These are phyloP conservation scores for Limnodromus scolopaceus DNA, from an alignment of 2,797 vertebrate genomes.

Conservation along the genomic window DNA sequence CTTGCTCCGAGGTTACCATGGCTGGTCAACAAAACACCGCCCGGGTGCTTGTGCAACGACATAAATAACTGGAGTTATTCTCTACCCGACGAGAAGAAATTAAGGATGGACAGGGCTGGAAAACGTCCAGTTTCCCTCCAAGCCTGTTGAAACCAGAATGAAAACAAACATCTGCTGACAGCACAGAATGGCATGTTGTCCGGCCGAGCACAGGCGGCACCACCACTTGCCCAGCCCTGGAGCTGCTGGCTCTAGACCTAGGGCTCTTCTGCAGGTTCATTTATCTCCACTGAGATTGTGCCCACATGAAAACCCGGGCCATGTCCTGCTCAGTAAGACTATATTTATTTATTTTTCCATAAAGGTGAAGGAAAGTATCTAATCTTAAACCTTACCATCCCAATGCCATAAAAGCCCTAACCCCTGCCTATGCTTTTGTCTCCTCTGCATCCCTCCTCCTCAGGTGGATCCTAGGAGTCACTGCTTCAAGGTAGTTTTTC, in stretches of 20 bases:
- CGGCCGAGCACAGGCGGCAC: background rate
- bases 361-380: background rate
- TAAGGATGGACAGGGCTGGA: conserved; percentile 42
- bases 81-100: background rate
- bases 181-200: background rate
- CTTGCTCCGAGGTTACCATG: background rate
- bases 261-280: background rate
- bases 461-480: background rate
- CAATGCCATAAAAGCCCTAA: background rate
- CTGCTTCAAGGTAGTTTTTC: background rate
- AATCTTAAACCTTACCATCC: background rate
- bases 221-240: rapidly evolving
- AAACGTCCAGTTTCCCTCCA: background rate
- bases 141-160: conserved; percentile 30
- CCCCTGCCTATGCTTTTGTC: background rate
- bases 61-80: conserved; percentile 59
- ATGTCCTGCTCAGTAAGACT: background rate
- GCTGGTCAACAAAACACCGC: conserved; percentile 55
- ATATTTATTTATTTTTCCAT: background rate
- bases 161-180: conserved; percentile 50
- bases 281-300: background rate
- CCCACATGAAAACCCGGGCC: background rate
- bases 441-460: background rate
- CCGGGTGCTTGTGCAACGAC: conserved; percentile 39
- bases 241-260: background rate